phyloP scores from a whole-genome alignment of 2,113 vertebrate species.

The Rhinolophus sinicus region DNA sequence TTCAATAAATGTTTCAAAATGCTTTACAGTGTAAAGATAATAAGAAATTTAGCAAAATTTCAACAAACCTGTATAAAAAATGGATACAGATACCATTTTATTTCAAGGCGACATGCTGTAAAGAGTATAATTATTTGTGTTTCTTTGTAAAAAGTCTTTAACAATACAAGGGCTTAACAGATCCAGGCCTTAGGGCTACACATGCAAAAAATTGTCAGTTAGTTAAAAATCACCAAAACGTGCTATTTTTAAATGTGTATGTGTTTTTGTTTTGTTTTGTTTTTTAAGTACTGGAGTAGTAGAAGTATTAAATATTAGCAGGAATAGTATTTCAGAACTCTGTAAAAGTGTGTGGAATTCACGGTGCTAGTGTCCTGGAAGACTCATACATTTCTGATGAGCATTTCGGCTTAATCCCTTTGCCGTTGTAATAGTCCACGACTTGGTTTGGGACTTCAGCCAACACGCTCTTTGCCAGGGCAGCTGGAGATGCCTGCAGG shows the following conservation, averaged over 20 bases:
- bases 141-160: slow-evolving; percentile 92
- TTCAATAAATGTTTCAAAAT: slow-evolving; percentile 92
- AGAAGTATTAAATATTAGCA: slow-evolving; percentile 81
- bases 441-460: slow-evolving; percentile 99
- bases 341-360: slow-evolving; percentile 84
- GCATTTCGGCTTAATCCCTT: slow-evolving; percentile 97
- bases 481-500: slow-evolving; percentile 95
- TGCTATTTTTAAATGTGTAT: slow-evolving; percentile 85
- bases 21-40: slow-evolving; percentile 94
- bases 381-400: slow-evolving; percentile 92
- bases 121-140: slow-evolving; percentile 87
- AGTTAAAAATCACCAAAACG: slow-evolving; percentile 91
- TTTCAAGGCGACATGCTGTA: slow-evolving; percentile 93
- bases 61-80: slow-evolving; percentile 96
- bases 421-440: slow-evolving; percentile 99
- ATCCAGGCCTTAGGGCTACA: slow-evolving; percentile 87
- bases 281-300: slow-evolving; percentile 80
- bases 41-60: slow-evolving; percentile 98
- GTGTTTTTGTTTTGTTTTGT: background rate
- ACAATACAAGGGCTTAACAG: slow-evolving; percentile 87
- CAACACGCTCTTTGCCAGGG: slow-evolving; percentile 96
- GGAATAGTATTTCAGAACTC: slow-evolving; percentile 80
- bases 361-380: slow-evolving; percentile 95
- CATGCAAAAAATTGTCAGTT: slow-evolving; percentile 93
- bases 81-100: slow-evolving; percentile 88